phyloP scores from a whole-genome alignment of 2,797 vertebrate genomes.

The Gambusia yucatana region DNA sequence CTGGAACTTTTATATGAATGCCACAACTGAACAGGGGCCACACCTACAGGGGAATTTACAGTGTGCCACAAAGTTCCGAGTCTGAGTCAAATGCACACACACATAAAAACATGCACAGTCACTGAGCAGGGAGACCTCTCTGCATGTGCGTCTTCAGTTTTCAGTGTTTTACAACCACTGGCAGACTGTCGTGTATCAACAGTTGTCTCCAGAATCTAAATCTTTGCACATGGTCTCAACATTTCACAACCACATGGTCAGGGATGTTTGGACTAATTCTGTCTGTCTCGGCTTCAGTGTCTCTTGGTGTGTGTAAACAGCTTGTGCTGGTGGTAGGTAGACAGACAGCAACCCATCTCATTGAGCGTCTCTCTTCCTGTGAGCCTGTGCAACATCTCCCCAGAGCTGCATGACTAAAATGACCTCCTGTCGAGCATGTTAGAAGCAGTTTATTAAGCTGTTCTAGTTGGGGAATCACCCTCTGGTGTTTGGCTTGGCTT shows the following conservation, averaged over 20 bases:
- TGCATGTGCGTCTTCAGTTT: constrained; percentile 47
- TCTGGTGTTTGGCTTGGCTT: constrained; percentile 58
- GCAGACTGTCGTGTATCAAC: constrained; percentile 59
- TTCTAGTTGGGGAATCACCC: constrained; percentile 67
- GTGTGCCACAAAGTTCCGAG: constrained; percentile 62
- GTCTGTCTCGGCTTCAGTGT: constrained; percentile 32
- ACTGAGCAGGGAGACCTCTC: constrained; percentile 21
- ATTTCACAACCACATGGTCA: constrained; percentile 67
- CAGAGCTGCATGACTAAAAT: constrained; percentile 53
- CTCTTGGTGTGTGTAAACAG: constrained; percentile 37
- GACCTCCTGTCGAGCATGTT: constrained; percentile 61
- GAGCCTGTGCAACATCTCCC: constrained; percentile 63
- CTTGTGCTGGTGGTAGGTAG: constrained; percentile 24
- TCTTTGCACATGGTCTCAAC: constrained; percentile 75
- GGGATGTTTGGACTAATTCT: constrained; percentile 62
- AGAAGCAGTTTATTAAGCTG: constrained; percentile 53
- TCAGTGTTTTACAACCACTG: constrained; percentile 53
- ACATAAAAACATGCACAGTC: constrained; percentile 29
- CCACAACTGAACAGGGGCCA: constrained; percentile 58
- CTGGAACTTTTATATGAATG: constrained; percentile 73
- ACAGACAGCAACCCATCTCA: constrained; percentile 18
- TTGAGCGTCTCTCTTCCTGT: constrained; percentile 35
- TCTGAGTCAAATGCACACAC: constrained; percentile 27
- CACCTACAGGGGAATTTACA: constrained; percentile 74
- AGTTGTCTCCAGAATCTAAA: constrained; percentile 69